Conservation (phyloP, 2,888 invertebrate genomes). For the Drosophila mayaguana region DNA sequence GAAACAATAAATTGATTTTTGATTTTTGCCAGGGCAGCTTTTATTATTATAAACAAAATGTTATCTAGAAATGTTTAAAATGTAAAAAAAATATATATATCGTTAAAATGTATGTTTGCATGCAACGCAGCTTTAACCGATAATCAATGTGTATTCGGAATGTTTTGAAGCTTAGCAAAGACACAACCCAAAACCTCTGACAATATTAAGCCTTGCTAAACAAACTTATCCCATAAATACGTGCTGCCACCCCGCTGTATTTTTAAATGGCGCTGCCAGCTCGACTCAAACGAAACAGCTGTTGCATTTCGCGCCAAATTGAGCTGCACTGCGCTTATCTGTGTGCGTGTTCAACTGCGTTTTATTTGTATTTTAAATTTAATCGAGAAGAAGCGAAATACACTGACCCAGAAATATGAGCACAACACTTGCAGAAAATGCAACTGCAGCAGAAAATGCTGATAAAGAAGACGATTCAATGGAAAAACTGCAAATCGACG, state of each 20-base stretch:
- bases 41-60: not conserved
- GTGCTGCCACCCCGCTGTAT: constrained; percentile 9
- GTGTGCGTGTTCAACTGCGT: constrained; percentile 51
- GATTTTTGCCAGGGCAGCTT: too few relatives aligned
- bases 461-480: constrained; percentile 59
- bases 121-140: not conserved
- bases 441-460: constrained; percentile 59
- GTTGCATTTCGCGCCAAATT: constrained; percentile 72
- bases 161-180: not conserved
- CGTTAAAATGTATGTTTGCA: too few relatives aligned
- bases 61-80: not conserved
- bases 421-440: constrained; percentile 58
- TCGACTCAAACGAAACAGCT: constrained; percentile 28
- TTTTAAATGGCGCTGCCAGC: constrained; percentile 41
- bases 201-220: not conserved
- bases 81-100: too few relatives aligned
- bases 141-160: not conserved
- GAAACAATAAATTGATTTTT: too few relatives aligned
- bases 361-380: constrained; percentile 35
- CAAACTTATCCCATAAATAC: not conserved
- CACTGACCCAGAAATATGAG: constrained; percentile 71
- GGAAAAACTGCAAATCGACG: constrained; percentile 64
- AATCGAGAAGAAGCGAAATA: constrained; percentile 1
- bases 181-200: not conserved
- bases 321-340: constrained; percentile 18